Evolutionary conservation across 2,113 vertebrate species (phyloP), one percentile per base, ranked within the genome.

Genomic region (Tetraodon nigroviridis): DNA sequence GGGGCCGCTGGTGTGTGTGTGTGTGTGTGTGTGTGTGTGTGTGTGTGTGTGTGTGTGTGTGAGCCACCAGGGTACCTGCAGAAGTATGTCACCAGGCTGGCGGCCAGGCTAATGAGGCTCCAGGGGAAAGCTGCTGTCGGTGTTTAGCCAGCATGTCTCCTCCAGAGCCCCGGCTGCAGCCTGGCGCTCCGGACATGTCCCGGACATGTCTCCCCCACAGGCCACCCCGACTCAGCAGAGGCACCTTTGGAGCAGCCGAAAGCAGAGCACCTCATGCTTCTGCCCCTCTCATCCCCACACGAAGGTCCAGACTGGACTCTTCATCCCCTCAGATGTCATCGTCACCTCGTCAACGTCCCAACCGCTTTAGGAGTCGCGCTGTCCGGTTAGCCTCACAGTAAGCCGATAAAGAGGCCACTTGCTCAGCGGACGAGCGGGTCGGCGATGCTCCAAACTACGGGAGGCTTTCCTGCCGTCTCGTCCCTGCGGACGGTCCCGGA

Each of bases 101-200:
- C 42, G 55, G 51, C 40, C 37, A 56, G 0, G 11, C 29, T 89
- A 88, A 90, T 89, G 84, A 87, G 78, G 59, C 84, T 78, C 75
- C 19, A 61, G 67, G 70, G 81, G 58, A 32, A 65, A 51, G 54
- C 44, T 73, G 61, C 70, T 55, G 64, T 62, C 69, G 51, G 37
- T 45, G 41, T 60, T 80, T 67, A 76, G 71, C 69, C 53, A 67
- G 56, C 54, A 76, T 80, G 51, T 58, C 64, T 73, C 67, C 77
- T 78, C 75, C 67, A 84, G 82, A 58, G 71, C 17, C 37, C 8
- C n/a, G n/a, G n/a, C n/a, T n/a, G n/a, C n/a, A 42, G 8, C 17
- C 13, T 44, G 41, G 16, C 40, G n/a, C n/a, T n/a, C n/a, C n/a
- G n/a, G n/a, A n/a, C n/a, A n/a, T n/a, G n/a, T n/a, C n/a, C n/a